Percentiles rank a stretch among this genome's conserved stretches.
These are phyloP conservation scores for Amphipyra tragopoginis DNA, from an alignment of 2,888 invertebrate genomes.

Conservation along the genomic window DNA sequence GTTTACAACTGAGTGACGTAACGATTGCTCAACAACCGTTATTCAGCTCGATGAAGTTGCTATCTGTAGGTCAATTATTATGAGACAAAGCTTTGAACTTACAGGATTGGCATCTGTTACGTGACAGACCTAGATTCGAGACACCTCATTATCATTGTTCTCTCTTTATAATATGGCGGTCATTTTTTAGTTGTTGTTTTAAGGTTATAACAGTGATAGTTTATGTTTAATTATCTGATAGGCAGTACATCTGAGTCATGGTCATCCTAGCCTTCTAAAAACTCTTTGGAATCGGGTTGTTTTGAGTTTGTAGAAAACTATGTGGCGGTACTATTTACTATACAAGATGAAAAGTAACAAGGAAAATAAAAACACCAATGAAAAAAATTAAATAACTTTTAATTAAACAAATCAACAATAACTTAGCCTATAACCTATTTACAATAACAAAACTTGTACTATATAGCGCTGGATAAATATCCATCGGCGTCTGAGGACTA, in stretches of 20 bases:
- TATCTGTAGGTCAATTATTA: constrained; percentile 32
- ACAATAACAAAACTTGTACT: constrained; percentile 75
- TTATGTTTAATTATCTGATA: constrained; percentile 14
- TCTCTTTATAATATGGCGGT: constrained; percentile 15
- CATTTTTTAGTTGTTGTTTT: constrained; percentile 19
- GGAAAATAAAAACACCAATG: constrained; percentile 25
- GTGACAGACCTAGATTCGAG: constrained; percentile 24
- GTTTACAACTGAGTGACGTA: constrained; percentile 34
- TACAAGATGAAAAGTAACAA: background rate
- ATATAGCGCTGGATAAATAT: constrained; percentile 63
- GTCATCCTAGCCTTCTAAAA: no score
- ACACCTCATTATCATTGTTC: constrained; percentile 10
- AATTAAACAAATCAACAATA: constrained; percentile 77
- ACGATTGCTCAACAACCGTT: constrained; percentile 28
- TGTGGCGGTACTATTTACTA: no score
- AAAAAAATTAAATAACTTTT: constrained; percentile 68
- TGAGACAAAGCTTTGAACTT: constrained; percentile 23
- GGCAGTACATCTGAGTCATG: constrained; percentile 7
- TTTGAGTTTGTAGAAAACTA: no score
- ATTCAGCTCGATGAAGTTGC: constrained; percentile 17
- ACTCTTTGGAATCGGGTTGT: no score
- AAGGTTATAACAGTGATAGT: constrained; percentile 13
- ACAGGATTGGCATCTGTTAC: constrained; percentile 14
- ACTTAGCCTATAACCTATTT: constrained; percentile 79
- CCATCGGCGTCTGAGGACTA: constrained; percentile 64